A percentile compares a stretch with the other conserved stretches of the same genome.
Evolutionary conservation across 2,888 invertebrate genomes (phyloP).

Genomic region (Dusona sp.): DNA sequence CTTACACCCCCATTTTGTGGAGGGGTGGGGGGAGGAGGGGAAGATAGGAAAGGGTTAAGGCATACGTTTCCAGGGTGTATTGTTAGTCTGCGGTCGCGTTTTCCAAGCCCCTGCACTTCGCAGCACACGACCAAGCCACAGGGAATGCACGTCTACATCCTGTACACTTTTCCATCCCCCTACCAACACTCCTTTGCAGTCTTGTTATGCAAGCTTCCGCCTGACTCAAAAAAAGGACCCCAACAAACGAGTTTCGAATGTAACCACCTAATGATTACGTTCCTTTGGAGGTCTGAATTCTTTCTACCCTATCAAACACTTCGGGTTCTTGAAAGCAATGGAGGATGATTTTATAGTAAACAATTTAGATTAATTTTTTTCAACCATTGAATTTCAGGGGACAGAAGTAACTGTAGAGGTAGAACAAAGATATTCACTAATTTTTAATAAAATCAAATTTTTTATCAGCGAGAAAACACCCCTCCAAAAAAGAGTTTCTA

Average conservation of each 20-base stretch:
- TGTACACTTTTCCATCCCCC: constrained; percentile 8
- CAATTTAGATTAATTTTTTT: not conserved
- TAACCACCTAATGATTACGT: not conserved
- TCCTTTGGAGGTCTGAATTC: not conserved
- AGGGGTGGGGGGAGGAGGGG: constrained; percentile 42
- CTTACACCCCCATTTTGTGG: constrained; percentile 71
- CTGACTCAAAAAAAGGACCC: not conserved
- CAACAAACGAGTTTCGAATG: constrained; percentile 69
- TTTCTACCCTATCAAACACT: not conserved
- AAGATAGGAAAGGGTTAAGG: constrained; percentile 39
- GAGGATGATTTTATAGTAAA: not conserved
- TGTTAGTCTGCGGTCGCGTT: constrained; percentile 77
- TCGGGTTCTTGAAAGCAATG: not conserved
- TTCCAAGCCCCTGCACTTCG: constrained; percentile 62
- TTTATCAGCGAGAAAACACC: not conserved
- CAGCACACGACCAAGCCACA: constrained; percentile 31
- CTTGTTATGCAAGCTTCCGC: constrained; percentile 27
- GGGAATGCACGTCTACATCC: constrained; percentile 23
- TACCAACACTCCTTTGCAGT: constrained; percentile 12
- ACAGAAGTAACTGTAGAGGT: not conserved
- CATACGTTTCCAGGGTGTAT: constrained; percentile 77
- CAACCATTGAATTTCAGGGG: not conserved
- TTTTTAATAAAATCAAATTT: not conserved
- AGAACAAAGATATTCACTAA: not conserved
- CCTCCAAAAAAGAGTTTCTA: not conserved